Evolutionary conservation across 2,888 invertebrate genomes (phyloP).

Genomic region (Macrosiphum euphorbiae): DNA sequence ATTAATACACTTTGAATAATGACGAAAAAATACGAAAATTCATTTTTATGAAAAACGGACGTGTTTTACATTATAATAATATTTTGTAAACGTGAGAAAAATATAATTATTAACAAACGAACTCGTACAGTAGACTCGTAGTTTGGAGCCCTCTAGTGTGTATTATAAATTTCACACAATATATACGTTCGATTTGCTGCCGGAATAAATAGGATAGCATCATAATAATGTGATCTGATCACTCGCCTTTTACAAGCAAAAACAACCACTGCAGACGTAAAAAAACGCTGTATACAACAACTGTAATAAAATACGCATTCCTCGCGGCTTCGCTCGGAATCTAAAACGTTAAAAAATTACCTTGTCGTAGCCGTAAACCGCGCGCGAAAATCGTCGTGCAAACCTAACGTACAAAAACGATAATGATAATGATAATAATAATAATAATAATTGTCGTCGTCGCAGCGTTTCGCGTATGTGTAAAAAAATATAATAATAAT

Average conservation of each 20-base stretch:
- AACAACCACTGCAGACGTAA: not conserved
- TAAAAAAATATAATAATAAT: constrained; percentile 19
- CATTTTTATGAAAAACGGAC: not conserved
- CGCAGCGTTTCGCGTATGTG: not conserved
- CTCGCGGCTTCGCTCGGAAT: not conserved
- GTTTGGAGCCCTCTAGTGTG: not conserved
- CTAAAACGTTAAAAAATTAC: not conserved
- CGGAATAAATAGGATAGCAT: not conserved
- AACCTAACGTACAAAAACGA: not conserved
- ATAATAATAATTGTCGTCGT: not conserved
- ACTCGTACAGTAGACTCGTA: not conserved
- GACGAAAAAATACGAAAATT: not conserved
- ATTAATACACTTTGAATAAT: not conserved
- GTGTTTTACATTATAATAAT: not conserved
- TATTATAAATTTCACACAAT: not conserved
- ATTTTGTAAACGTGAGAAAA: not conserved
- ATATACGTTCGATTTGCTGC: not conserved
- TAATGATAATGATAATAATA: not conserved
- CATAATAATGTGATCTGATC: not conserved
- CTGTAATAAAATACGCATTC: not conserved
- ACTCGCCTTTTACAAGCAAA: not conserved
- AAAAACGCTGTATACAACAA: not conserved
- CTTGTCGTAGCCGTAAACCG: not conserved
- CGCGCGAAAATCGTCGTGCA: constrained; percentile 23
- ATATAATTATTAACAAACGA: not conserved